Evolutionary conservation across 2,888 invertebrate genomes (phyloP).

Genomic region (Arrhopalites spinosus): DNA sequence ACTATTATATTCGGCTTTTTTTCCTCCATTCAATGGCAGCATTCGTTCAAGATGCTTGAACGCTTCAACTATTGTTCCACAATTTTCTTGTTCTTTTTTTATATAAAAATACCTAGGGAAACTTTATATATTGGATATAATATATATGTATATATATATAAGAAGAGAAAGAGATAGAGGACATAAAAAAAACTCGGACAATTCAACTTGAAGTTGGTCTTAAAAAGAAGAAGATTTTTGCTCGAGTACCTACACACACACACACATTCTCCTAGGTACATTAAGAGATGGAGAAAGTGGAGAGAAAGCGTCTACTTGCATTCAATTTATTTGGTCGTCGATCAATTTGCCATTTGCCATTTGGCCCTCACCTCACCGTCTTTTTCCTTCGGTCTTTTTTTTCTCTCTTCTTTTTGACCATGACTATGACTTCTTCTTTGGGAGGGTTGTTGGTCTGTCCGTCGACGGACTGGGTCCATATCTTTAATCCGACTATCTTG

Average conservation of each 20-base stretch:
- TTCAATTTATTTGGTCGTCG: slow-evolving; percentile 18
- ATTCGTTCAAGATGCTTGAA: too few relatives aligned
- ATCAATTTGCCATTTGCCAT: slow-evolving; percentile 13
- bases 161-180: background rate
- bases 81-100: background rate
- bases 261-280: background rate
- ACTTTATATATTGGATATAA: too few relatives aligned
- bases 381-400: background rate
- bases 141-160: background rate
- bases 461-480: background rate
- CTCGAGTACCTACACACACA: background rate
- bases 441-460: background rate
- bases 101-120: background rate
- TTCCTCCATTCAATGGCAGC: too few relatives aligned
- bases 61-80: too few relatives aligned
- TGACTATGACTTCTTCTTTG: too few relatives aligned
- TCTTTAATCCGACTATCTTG: slow-evolving; percentile 5
- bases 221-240: background rate
- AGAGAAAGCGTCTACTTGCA: slow-evolving; percentile 14
- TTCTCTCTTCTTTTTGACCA: background rate
- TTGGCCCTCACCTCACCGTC: slow-evolving; percentile 3
- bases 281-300: background rate
- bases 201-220: background rate
- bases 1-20: background rate
- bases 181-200: background rate